Evolutionary conservation across 2,113 vertebrate species (phyloP).

Genomic region (Brachyhypopomus gauderio): DNA sequence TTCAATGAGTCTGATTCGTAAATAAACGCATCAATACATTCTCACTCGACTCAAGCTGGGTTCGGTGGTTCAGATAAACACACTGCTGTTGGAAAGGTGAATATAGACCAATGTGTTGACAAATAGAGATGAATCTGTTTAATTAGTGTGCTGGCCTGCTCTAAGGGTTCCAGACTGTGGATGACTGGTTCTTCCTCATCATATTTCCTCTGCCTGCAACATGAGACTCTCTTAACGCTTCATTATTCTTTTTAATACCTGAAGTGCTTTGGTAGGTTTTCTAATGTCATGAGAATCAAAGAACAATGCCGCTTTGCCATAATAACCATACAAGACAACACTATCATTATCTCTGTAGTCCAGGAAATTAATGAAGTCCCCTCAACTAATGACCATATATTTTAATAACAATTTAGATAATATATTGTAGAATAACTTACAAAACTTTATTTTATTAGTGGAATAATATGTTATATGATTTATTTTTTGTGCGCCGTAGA

Average conservation of each 20-base stretch:
- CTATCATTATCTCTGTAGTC: background rate
- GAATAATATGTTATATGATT: background rate
- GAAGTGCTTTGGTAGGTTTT: background rate
- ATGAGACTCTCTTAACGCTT: background rate
- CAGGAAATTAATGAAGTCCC: background rate
- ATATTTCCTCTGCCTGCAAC: background rate
- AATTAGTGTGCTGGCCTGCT: conserved; percentile 14
- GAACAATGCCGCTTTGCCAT: background rate
- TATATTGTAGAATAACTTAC: no score
- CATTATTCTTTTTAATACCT: conserved; percentile 16
- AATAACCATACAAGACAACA: background rate
- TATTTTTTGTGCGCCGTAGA: conserved; percentile 14
- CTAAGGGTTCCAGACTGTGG: background rate
- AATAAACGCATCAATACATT: conserved; percentile 56
- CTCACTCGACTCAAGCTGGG: conserved; percentile 21
- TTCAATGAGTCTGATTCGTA: conserved; percentile 73
- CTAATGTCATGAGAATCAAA: background rate
- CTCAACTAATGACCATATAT: background rate
- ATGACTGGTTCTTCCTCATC: background rate
- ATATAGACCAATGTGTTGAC: conserved; percentile 33
- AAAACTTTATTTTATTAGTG: background rate
- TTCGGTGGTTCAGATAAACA: conserved; percentile 37
- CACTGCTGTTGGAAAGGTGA: conserved; percentile 14
- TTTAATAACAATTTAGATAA: conserved; percentile 4
- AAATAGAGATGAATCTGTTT: conserved; percentile 41